Percentiles rank a stretch among this genome's conserved stretches.
Conservation (phyloP, 2,888 invertebrate species). For the Oscheius onirici region DNA sequence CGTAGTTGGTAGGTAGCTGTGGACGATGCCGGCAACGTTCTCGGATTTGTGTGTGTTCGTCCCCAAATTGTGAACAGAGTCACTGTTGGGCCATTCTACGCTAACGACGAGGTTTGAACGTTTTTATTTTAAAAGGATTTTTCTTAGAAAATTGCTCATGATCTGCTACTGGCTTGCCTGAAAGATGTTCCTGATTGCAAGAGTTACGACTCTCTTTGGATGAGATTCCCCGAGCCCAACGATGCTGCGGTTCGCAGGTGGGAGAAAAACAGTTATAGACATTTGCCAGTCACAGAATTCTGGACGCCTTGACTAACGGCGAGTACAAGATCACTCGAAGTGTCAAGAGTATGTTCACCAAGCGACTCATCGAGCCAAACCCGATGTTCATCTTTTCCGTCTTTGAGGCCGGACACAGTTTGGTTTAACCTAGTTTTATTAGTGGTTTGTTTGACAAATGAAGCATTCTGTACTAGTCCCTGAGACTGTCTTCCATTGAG, state of each 20-base stretch:
- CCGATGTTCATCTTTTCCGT: conserved; percentile 5
- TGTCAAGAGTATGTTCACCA: conserved; percentile 18
- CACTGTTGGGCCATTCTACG: conserved; percentile 27
- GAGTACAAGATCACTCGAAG: conserved; percentile 7
- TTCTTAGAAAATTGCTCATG: conserved; percentile 19
- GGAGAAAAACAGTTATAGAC: too few species aligned
- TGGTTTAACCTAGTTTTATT: not conserved
- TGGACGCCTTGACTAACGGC: not conserved
- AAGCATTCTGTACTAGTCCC: not conserved
- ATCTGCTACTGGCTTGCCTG: not conserved
- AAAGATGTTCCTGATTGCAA: not conserved
- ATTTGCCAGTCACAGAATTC: not conserved
- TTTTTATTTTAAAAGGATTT: not conserved
- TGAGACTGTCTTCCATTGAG: not conserved
- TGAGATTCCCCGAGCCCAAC: conserved; percentile 23
- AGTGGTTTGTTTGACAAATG: not conserved
- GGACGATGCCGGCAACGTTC: not conserved
- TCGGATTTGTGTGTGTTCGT: conserved; percentile 22
- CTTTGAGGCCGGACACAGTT: conserved; percentile 21
- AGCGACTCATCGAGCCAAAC: conserved; percentile 12
- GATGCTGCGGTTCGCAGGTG: not conserved
- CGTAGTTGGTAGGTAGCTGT: not conserved
- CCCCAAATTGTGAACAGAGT: conserved; percentile 16
- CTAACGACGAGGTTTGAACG: not conserved
- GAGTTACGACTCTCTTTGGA: conserved; percentile 7